phyloP scores from a whole-genome alignment of 2,113 vertebrate species.

The Ptilonorhynchus violaceus region DNA sequence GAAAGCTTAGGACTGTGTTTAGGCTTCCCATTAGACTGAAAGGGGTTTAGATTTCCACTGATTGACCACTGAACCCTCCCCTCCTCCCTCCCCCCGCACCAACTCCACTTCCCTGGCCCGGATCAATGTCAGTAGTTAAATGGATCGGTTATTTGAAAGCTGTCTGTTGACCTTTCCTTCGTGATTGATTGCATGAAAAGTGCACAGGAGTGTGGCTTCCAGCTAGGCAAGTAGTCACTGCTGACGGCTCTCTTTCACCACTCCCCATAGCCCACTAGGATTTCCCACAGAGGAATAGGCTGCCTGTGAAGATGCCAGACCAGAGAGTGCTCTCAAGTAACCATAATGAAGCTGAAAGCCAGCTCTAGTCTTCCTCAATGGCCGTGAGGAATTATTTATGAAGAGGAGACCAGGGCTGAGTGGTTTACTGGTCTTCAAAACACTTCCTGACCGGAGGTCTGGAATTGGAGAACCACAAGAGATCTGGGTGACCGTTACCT shows the following conservation, averaged over 20 bases:
- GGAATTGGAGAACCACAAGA: constrained; percentile 12
- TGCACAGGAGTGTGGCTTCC: constrained; percentile 61
- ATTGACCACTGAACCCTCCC: constrained; percentile 42
- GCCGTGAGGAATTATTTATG: constrained; percentile 70
- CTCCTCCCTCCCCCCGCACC: background rate
- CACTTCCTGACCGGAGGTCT: constrained; percentile 45
- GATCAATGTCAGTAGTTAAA: constrained; percentile 74
- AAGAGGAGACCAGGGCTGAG: constrained; percentile 52
- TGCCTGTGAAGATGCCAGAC: constrained; percentile 22
- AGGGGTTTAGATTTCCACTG: constrained; percentile 56
- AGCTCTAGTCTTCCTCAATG: constrained; percentile 37
- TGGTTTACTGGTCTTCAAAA: constrained; percentile 59
- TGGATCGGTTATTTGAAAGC: constrained; percentile 74
- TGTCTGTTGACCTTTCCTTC: constrained; percentile 72
- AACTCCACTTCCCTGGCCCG: constrained; percentile 44
- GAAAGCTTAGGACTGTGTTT: background rate
- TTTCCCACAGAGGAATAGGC: constrained; percentile 64
- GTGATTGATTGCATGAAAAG: constrained; percentile 65
- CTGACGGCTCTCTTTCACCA: constrained; percentile 46
- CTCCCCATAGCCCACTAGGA: constrained; percentile 48
- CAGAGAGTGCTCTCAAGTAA: constrained; percentile 57
- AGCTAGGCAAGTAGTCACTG: constrained; percentile 39
- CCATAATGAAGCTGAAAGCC: constrained; percentile 62
- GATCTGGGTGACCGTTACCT: constrained; percentile 11
- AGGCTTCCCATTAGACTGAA: constrained; percentile 43